A percentile compares a stretch with the other conserved stretches of the same genome.
phyloP scores from a whole-genome alignment of 2,113 vertebrate species.

The Paraplagusia blochii region DNA sequence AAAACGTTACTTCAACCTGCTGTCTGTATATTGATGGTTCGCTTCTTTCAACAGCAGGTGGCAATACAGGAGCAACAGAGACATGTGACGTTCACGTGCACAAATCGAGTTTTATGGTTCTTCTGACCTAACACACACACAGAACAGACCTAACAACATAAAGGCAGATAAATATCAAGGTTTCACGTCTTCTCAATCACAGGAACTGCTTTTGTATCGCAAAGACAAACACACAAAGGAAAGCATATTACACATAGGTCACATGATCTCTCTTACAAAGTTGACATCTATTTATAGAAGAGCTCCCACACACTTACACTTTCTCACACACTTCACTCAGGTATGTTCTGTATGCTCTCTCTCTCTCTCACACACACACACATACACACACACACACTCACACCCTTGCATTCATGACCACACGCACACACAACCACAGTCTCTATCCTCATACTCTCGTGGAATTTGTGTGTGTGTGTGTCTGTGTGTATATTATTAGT shows the following conservation, averaged over 20 bases:
- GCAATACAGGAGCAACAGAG: not conserved
- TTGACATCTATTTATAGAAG: constrained; percentile 23
- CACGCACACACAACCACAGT: too few relatives aligned
- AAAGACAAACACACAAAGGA: not conserved
- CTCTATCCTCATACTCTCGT: too few relatives aligned
- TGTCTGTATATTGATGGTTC: too few relatives aligned
- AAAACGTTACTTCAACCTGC: not conserved
- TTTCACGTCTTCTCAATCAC: too few relatives aligned
- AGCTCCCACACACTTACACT: constrained; percentile 14
- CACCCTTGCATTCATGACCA: too few relatives aligned
- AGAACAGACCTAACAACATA: not conserved
- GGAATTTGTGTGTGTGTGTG: too few relatives aligned
- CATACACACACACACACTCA: too few relatives aligned
- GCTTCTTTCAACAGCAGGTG: not conserved
- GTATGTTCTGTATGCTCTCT: constrained; percentile 30
- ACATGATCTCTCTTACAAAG: constrained; percentile 10
- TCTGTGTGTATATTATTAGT: constrained; percentile 15
- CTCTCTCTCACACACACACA: too few relatives aligned
- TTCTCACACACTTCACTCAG: constrained; percentile 10
- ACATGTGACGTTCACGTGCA: not conserved
- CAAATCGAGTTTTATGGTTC: not conserved
- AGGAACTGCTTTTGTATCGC: not conserved
- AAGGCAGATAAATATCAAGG: not conserved
- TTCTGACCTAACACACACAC: not conserved
- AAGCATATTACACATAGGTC: constrained; percentile 7